Percentiles rank a stretch among this genome's conserved stretches.
phyloP scores from a whole-genome alignment of 37 sponge, comb jelly and placozoan species.

The Chondrosia reniformis region DNA sequence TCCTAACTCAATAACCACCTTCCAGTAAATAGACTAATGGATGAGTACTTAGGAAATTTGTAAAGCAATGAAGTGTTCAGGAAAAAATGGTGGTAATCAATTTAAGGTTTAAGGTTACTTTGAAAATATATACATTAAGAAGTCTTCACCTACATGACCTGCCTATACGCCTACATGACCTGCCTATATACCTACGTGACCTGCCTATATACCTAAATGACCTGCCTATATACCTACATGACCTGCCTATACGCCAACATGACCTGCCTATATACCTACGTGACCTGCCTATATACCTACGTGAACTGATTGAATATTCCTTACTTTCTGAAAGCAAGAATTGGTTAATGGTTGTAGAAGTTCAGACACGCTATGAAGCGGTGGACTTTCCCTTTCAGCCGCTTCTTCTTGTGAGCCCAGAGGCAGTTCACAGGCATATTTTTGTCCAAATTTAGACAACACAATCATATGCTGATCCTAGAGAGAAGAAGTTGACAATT shows the following conservation, averaged over 20 bases:
- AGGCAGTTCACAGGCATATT: neutral
- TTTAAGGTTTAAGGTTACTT: too few relatives aligned
- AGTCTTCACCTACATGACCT: too few relatives aligned
- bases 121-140: too few relatives aligned
- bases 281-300: neutral
- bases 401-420: neutral
- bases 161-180: neutral
- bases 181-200: neutral
- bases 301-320: neutral
- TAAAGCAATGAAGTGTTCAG: too few relatives aligned
- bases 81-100: too few relatives aligned
- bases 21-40: too few relatives aligned
- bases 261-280: neutral
- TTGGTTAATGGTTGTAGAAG: slow-evolving; percentile 7
- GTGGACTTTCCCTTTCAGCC: neutral
- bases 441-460: slow-evolving; percentile 8
- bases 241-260: too few relatives aligned
- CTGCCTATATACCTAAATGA: neutral
- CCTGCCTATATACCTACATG: neutral
- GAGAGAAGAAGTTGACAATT: too few relatives aligned
- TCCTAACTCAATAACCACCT: too few relatives aligned
- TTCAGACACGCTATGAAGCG: neutral
- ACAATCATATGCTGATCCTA: too few relatives aligned
- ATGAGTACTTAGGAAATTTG: too few relatives aligned
- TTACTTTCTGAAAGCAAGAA: neutral